Evolutionary conservation across 2,113 vertebrate genomes (phyloP).

Genomic region (Dasyornis broadbenti): DNA sequence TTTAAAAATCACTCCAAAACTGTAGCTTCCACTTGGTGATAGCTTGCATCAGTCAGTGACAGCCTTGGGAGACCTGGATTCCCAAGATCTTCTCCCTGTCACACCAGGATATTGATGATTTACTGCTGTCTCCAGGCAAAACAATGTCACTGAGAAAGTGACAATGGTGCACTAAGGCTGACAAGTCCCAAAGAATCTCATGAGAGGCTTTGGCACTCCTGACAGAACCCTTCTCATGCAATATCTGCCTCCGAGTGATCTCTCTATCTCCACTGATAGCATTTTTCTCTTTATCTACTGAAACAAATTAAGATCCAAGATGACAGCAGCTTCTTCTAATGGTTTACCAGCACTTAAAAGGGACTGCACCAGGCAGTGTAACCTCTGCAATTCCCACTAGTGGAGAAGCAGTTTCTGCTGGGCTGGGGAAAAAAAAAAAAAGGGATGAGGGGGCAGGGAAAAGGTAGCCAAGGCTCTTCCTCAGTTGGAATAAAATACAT

Average conservation of each 20-base stretch:
- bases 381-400: background rate
- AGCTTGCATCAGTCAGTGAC: background rate
- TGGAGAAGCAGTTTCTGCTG: background rate
- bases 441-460: background rate
- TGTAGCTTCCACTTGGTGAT: background rate
- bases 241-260: background rate
- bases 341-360: background rate
- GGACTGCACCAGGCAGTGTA: background rate
- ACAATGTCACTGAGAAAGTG: background rate
- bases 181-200: background rate
- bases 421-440: background rate
- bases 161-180: background rate
- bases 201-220: background rate
- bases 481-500: background rate
- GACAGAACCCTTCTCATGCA: background rate
- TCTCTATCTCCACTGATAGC: background rate
- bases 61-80: background rate
- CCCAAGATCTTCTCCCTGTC: background rate
- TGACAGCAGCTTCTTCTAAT: background rate
- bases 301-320: background rate
- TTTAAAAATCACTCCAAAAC: background rate
- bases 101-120: background rate
- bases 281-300: background rate
- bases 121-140: slow-evolving; percentile 18
- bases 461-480: background rate